Base-by-base conservation (phyloP, 2,797 vertebrate species). In the Eurystomus glaucurus region DNA sequence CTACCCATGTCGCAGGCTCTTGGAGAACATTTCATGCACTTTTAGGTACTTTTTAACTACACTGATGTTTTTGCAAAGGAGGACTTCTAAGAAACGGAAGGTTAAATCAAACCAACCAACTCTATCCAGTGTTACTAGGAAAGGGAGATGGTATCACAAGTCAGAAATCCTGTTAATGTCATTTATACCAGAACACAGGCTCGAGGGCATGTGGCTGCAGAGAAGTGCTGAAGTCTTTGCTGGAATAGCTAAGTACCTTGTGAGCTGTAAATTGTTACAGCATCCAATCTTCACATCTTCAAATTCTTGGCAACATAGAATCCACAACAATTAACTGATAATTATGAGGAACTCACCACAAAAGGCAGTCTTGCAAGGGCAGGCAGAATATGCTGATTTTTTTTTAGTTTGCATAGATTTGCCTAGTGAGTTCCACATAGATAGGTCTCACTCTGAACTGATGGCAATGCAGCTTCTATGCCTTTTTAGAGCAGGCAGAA, bases 341-440 rank as follows among this genome's bases (percentile, higher is more conserved):
- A 91, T 95, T 95, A 83, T 5, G 61, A 85, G 37, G 71, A 92
- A 64, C 79, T 97, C 68, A 82, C 83, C 93, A 86, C 74, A 93
- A 92, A 94, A 80, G 28, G 8, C 50, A 72, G 66, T 81, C 62
- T 81, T 96, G 94, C 60, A 93, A 88, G 74, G 89, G 78, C 84
- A 96, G 78, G 78, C 81, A 96, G 75, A 91, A 88, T 64, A 74
- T 79, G 81, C 60, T 88, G 68, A 93, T 89, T 85, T 95, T 80
- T 80, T 64, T 80, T 60, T 18, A 80, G 35, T 80, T 96, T 85
- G 81, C 78, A 90, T 77, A 77, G 33, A 64, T 93, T 75, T 79
- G 66, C 31, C 33, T 82, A 54, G 19, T 58, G 81, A 76, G 45
- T 52, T 17, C 28, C 70, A 55, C 18, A 55, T 26, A 70, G 39